Evolutionary conservation across 1,140 invertebrate species (phyloP).

Genomic region (Drosophila takahashii): DNA sequence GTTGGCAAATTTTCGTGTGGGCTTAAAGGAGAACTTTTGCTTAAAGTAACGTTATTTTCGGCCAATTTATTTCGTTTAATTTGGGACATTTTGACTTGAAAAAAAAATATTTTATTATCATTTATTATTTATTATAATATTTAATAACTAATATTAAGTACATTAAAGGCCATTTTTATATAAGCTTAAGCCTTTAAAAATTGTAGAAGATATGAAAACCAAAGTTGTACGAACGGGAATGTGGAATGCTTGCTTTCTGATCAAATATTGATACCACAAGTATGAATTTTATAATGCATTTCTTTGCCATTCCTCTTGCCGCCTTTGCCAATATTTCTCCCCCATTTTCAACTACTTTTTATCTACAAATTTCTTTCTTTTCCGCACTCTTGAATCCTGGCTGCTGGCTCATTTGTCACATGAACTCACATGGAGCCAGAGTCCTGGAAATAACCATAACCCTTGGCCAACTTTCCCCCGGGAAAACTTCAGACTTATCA

Average conservation of each 20-base stretch:
- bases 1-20: background rate
- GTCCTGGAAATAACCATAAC: constrained; percentile 22
- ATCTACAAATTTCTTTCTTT: constrained; percentile 18
- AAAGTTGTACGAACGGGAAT: background rate
- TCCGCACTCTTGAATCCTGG: constrained; percentile 31
- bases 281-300: constrained; percentile 1
- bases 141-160: too few relatives aligned
- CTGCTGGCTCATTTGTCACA: constrained; percentile 47
- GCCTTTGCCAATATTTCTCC: background rate
- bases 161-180: too few relatives aligned
- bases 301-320: background rate
- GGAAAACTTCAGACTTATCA: constrained; percentile 16
- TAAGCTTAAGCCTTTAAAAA: background rate
- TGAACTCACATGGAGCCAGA: constrained; percentile 21
- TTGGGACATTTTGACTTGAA: background rate
- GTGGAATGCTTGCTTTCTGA: background rate
- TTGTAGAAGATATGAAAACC: background rate
- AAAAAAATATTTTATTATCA: background rate
- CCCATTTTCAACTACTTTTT: constrained; percentile 1
- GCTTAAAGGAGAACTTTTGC: background rate
- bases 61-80: too few relatives aligned
- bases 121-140: too few relatives aligned
- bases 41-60: constrained; percentile 11
- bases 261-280: constrained; percentile 12
- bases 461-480: background rate